Evolutionary conservation across 2,113 vertebrate genomes (phyloP), one percentile per base, ranked within the genome.

Genomic region (Euleptes europaea): DNA sequence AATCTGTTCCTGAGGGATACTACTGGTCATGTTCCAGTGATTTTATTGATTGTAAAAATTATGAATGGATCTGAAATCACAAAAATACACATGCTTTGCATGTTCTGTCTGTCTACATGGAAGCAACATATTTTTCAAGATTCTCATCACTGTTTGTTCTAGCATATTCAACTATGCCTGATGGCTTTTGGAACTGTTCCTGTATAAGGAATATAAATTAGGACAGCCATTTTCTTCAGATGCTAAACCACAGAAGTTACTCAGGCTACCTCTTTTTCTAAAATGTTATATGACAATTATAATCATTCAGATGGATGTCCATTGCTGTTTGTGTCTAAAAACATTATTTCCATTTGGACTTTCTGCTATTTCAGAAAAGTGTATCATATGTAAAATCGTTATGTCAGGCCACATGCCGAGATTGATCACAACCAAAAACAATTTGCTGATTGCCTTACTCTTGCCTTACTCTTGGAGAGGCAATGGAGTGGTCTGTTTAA

Each of bases 311-410:
- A 11, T 69, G n/a, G 42, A 1, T 81, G 21, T 31, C 84, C 5
- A 12, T 67, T 10, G 4, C 1, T 0, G 44, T 1, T 10, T 87
- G 15, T 51, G 17, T 77, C 90, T 74, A 23, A 82, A 75, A 79
- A 1, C 5, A 40, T 54, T 35, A 3, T 49, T 78, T 71, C 40
- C 15, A 31, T 31, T 47, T 11, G 0, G 0, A 1, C 63, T 26
- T 10, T 69, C 78, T 51, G 15, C 54, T 49, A 54, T 80, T 60
- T 10, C 63, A n/a, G 7, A 67, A 79, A 40, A 14, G 10, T 67
- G 23, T 54, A 31, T 44, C 85, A 80, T 47, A 63, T 0, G 0
- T 17, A 14, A 88, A 84, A 4, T 63, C 38, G 82, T 5, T 60
- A 28, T 0, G 0, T 35, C 54, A 14, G 67, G 49, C 51, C 54